Conservation (phyloP, 2,888 invertebrate species). For the Pollenia labialis region DNA sequence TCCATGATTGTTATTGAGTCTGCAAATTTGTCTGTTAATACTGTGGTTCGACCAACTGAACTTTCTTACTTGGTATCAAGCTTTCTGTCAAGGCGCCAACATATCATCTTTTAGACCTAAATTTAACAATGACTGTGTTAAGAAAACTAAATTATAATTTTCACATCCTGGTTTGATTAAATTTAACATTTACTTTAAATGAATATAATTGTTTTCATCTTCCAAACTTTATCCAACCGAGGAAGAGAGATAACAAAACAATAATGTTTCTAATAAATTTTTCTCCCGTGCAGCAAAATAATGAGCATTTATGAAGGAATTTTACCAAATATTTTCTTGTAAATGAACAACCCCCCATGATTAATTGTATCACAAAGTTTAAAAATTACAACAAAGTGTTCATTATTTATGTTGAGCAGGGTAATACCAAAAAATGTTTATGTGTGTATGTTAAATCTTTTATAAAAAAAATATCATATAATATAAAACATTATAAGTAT, state of each 20-base stretch:
- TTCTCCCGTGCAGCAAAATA: conserved; percentile 4
- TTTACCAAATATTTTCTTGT: not conserved
- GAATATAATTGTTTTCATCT: not conserved
- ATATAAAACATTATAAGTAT: not conserved
- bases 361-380: conserved; percentile 5
- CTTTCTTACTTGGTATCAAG: no score
- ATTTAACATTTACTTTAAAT: not conserved
- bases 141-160: no score
- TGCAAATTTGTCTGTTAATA: no score
- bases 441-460: not conserved
- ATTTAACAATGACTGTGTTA: no score
- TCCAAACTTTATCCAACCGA: not conserved
- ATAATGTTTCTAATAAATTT: conserved; percentile 6
- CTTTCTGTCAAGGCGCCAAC: no score
- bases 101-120: no score
- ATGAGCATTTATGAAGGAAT: not conserved
- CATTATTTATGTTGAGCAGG: not conserved
- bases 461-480: not conserved
- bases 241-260: not conserved
- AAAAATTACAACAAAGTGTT: conserved; percentile 10
- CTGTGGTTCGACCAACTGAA: no score
- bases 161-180: no score
- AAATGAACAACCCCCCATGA: conserved; percentile 29
- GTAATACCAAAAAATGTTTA: not conserved
- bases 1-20: no score